Evolutionary conservation across 2,888 invertebrate genomes (phyloP).

Genomic region (Epiblema foenella): DNA sequence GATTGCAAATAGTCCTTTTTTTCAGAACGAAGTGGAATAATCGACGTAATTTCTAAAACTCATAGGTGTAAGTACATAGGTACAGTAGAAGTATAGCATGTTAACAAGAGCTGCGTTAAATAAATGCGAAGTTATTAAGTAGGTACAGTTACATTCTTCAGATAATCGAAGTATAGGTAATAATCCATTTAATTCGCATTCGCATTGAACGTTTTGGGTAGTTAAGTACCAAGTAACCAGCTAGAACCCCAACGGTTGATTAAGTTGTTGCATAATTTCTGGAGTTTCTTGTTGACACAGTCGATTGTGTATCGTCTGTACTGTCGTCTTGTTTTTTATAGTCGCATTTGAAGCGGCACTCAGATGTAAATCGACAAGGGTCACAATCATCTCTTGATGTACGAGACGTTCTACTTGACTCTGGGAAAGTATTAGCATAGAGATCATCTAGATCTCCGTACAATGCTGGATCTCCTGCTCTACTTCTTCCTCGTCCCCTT

Average conservation of each 20-base stretch:
- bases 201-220: no score
- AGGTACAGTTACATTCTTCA: no score
- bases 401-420: neutral
- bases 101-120: no score
- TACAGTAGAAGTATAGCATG: no score
- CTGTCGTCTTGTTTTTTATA: constrained; percentile 5
- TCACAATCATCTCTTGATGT: constrained; percentile 6
- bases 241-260: neutral
- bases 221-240: no score
- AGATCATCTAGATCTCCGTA: neutral
- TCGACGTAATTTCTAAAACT: no score
- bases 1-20: no score
- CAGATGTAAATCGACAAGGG: constrained; percentile 7
- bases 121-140: no score
- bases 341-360: constrained; percentile 10
- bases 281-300: neutral
- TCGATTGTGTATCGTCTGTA: neutral
- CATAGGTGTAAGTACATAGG: no score
- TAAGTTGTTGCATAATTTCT: constrained; percentile 17
- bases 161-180: no score
- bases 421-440: neutral
- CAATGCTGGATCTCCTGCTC: neutral
- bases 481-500: neutral
- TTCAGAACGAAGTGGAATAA: no score
- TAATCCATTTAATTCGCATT: no score